These are phyloP conservation scores for Scomber japonicus DNA, from an alignment of 2,113 vertebrate genomes.

Conservation along the genomic window DNA sequence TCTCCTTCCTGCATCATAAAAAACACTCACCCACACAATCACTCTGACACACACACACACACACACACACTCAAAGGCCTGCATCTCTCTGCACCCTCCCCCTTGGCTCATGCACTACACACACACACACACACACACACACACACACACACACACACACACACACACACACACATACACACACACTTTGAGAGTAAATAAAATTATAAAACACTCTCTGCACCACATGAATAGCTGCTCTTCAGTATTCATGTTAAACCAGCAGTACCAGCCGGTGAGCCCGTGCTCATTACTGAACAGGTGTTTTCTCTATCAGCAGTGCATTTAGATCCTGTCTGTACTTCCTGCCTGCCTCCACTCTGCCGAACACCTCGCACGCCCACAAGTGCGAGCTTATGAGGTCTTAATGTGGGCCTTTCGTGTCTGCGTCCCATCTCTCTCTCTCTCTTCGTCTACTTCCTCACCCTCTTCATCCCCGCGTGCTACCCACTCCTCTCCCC, in stretches of 20 bases:
- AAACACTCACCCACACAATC: conserved; percentile 37
- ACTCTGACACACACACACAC: neutral
- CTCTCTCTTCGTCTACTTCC: conserved; percentile 22
- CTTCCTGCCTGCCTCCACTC: conserved; percentile 31
- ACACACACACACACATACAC: neutral
- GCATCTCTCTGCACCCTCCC: no score
- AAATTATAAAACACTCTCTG: conserved; percentile 36
- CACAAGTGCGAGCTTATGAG: conserved; percentile 22
- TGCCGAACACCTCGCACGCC: neutral
- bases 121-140: conserved; percentile 32
- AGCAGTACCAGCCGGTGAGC: conserved; percentile 49
- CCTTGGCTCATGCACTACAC: neutral
- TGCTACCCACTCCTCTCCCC: conserved; percentile 25
- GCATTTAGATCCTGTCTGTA: conserved; percentile 47
- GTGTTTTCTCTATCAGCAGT: conserved; percentile 62
- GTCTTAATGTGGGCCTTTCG: neutral
- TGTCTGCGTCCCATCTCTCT: neutral
- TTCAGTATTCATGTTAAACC: conserved; percentile 63
- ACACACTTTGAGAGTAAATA: conserved; percentile 50
- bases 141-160: neutral
- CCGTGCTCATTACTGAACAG: conserved; percentile 62
- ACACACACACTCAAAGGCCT: neutral
- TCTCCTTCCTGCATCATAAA: conserved; percentile 34
- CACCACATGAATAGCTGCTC: conserved; percentile 53
- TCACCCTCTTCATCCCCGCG: conserved; percentile 30